Evolutionary conservation across 2,797 vertebrate genomes (phyloP), one percentile per base, ranked within the genome.

Genomic region (Serranus cabrilla): DNA sequence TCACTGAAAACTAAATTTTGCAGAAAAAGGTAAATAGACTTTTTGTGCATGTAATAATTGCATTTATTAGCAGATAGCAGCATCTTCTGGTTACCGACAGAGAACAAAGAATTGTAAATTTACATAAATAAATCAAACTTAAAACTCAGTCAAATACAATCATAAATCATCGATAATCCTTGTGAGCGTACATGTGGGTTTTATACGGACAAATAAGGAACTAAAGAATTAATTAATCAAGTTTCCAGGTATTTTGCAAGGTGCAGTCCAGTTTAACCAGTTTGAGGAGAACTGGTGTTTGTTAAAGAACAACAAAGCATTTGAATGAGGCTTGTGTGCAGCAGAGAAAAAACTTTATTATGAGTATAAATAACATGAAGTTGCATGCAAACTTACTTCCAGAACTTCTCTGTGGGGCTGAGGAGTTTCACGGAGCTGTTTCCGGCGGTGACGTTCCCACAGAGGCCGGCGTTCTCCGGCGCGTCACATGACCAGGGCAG

Each of bases 401-500:
- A 97, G 87, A 97, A 97, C 1, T 90, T 80, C 76, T 97, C 96
- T 0, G 95, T 85, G 65, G 96, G 93, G 13, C 95, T 96, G 76
- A 90, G 81, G 5, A n/a, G 0, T 54, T 63, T 69, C 39, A 40
- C 31, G 1, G 91, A 92, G 68, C 55, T 47, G 14, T 93, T 92
- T 34, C 62, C 58, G 9, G 66, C 47, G 27, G 70, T 85, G 72
- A 3, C 2, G 39, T 93, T 93, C 49, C 79, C 73, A 67, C 96
- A 97, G 58, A 96, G 78, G 1, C 31, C 49, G 3, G 43, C 49
- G 1, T 97, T 96, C 23, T 73, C 37, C 0, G 82, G 4, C 25
- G 96, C 95, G 0, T 95, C 83, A 77, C 93, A 94, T 20, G 95
- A 95, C 93, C 95, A 97, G 66, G 97, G 96, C 87, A 97, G 93